Conservation (phyloP, 2,797 vertebrate genomes). For the Centropyge bicolor region DNA sequence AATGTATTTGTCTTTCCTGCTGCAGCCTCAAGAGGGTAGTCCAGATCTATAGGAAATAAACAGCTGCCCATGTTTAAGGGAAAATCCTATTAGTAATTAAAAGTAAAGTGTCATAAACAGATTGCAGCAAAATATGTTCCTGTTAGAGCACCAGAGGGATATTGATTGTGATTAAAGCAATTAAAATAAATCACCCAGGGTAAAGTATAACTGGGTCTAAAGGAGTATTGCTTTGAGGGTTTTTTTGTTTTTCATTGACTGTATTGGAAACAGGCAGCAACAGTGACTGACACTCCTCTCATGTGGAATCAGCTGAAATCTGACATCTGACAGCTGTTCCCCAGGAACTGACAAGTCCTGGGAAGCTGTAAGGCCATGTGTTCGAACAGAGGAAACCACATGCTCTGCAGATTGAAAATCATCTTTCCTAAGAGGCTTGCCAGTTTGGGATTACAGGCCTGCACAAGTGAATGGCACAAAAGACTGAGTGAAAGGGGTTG, state of each 20-base stretch:
- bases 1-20: conserved; percentile 30
- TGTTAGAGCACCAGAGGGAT: background rate
- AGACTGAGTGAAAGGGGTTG: conserved; percentile 3
- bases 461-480: conserved; percentile 22
- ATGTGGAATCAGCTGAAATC: conserved; percentile 52
- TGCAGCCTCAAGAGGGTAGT: conserved; percentile 38
- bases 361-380: conserved; percentile 53
- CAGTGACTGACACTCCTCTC: conserved; percentile 39
- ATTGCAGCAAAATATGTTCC: background rate
- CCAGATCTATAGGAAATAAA: conserved; percentile 13
- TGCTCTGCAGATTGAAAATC: conserved; percentile 64
- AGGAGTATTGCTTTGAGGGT: background rate
- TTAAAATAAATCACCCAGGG: background rate
- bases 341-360: conserved; percentile 45
- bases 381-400: conserved; percentile 56
- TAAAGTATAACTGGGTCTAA: background rate
- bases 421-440: conserved; percentile 60
- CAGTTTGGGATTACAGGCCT: conserved; percentile 57
- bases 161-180: background rate
- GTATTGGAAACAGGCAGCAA: conserved; percentile 16
- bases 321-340: conserved; percentile 70
- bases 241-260: background rate
- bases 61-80: background rate
- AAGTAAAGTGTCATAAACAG: background rate
- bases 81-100: conserved; percentile 14